A percentile compares a stretch with the other conserved stretches of the same genome.
Evolutionary conservation across 2,797 vertebrate genomes (phyloP).

Genomic region (Phoxinus dragarum): DNA sequence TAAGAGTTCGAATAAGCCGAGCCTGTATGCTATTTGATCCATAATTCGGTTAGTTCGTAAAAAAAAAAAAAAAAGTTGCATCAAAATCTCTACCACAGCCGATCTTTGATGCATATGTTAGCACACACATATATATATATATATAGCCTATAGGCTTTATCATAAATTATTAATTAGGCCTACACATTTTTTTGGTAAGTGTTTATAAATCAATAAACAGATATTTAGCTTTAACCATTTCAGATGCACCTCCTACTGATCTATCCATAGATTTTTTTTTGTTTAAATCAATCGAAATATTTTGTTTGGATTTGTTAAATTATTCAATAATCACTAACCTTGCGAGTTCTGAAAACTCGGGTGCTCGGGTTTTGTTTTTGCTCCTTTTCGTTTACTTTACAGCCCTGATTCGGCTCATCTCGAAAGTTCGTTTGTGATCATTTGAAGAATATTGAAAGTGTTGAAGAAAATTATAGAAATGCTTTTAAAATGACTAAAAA

Average conservation of each 20-base stretch:
- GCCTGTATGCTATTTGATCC: background rate
- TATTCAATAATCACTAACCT: constrained; percentile 66
- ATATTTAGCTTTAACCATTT: constrained; percentile 74
- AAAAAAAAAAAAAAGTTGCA: constrained; percentile 27
- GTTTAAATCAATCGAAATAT: constrained; percentile 66
- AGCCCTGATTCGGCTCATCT: background rate
- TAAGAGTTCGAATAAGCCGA: background rate
- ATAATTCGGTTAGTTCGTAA: background rate
- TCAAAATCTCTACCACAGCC: constrained; percentile 18
- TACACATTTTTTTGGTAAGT: constrained; percentile 76
- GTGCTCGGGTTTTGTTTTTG: constrained; percentile 1
- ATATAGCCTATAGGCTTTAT: too few relatives aligned
- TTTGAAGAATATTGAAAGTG: background rate
- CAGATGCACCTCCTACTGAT: constrained; percentile 73
- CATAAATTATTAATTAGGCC: constrained; percentile 70
- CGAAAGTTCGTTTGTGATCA: background rate
- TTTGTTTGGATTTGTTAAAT: constrained; percentile 70
- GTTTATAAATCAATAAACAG: constrained; percentile 79
- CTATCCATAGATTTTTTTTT: constrained; percentile 70
- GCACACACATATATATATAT: constrained; percentile 29
- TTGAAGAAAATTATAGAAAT: background rate
- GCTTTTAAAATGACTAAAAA: background rate
- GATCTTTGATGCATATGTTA: constrained; percentile 73
- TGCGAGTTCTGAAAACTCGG: background rate
- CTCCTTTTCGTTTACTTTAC: background rate